A percentile compares a stretch with the other conserved stretches of the same genome.
These are phyloP conservation scores for Drosophila watanabei DNA, from an alignment of 1,140 invertebrate genomes.

Conservation along the genomic window DNA sequence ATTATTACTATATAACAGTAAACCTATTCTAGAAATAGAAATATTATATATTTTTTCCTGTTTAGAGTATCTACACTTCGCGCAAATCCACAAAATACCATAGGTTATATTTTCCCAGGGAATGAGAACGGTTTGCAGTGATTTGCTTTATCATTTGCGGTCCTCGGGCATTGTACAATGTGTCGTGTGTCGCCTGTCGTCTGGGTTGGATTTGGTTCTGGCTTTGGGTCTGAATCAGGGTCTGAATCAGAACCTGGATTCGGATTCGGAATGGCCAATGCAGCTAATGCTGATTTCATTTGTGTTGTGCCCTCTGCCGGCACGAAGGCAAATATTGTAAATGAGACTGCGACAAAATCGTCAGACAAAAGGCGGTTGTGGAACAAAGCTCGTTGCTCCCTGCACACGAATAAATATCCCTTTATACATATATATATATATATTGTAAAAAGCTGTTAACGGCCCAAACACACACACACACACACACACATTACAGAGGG, in stretches of 20 bases:
- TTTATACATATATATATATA: slow-evolving; percentile 10
- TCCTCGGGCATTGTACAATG: slow-evolving; percentile 52
- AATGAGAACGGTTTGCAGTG: slow-evolving; percentile 42
- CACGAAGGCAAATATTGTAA: slow-evolving; percentile 73
- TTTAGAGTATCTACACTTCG: slow-evolving; percentile 14
- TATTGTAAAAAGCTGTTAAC: slow-evolving; percentile 71
- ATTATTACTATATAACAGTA: too few relatives aligned
- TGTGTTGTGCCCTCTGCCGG: slow-evolving; percentile 53
- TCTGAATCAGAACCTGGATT: slow-evolving; percentile 16
- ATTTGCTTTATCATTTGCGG: slow-evolving; percentile 74
- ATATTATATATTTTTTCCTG: not conserved
- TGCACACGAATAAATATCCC: slow-evolving; percentile 33
- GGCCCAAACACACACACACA: too few relatives aligned
- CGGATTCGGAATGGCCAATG: slow-evolving; percentile 47
- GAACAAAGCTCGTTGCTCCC: slow-evolving; percentile 38
- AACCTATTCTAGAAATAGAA: not conserved
- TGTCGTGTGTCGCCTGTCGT: slow-evolving; percentile 39
- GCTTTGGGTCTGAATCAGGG: not conserved
- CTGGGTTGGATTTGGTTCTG: slow-evolving; percentile 32
- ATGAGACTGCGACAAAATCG: slow-evolving; percentile 78
- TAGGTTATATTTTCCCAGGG: not conserved
- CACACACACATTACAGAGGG: not conserved
- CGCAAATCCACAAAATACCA: not conserved
- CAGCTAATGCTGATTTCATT: slow-evolving; percentile 75
- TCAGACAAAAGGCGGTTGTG: slow-evolving; percentile 66